Percentiles rank a stretch among this genome's conserved stretches.
Evolutionary conservation across 2,888 invertebrate genomes (phyloP).

Genomic region (Catonia carolina): DNA sequence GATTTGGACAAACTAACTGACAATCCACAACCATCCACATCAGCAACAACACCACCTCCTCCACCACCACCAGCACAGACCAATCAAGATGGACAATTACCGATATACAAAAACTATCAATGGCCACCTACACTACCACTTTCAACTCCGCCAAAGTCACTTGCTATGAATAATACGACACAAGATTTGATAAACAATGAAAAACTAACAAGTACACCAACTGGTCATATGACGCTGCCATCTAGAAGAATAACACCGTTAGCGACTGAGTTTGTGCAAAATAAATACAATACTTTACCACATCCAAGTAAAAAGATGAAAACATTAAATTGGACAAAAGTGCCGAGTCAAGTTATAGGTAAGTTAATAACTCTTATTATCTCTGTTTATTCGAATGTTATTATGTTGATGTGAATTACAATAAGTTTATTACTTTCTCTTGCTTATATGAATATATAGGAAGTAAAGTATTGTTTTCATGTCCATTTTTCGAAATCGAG

Average conservation of each 20-base stretch:
- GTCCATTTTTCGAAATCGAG: too few species aligned
- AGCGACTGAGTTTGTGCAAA: conserved; percentile 7
- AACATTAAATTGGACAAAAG: conserved; percentile 45
- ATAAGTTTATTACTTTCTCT: too few species aligned
- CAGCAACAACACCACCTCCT: conserved; percentile 1
- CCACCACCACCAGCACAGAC: neutral
- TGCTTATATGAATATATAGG: too few species aligned
- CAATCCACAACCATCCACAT: too few species aligned
- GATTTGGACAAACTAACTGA: too few species aligned
- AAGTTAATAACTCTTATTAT: conserved; percentile 19
- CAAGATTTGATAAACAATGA: neutral
- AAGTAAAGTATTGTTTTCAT: too few species aligned
- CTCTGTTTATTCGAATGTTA: neutral
- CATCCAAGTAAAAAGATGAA: conserved; percentile 44
- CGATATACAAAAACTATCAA: neutral
- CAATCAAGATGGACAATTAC: too few species aligned
- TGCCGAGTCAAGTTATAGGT: conserved; percentile 35
- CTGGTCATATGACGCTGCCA: conserved; percentile 16
- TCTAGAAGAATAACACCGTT: conserved; percentile 10
- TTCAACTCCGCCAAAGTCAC: neutral
- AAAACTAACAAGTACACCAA: too few species aligned
- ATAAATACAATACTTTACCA: conserved; percentile 36
- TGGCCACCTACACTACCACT: conserved; percentile 2
- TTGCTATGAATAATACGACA: neutral
- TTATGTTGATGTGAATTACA: neutral